Base-by-base conservation (phyloP, 2,797 vertebrate genomes). In the Diplodus sargus region DNA sequence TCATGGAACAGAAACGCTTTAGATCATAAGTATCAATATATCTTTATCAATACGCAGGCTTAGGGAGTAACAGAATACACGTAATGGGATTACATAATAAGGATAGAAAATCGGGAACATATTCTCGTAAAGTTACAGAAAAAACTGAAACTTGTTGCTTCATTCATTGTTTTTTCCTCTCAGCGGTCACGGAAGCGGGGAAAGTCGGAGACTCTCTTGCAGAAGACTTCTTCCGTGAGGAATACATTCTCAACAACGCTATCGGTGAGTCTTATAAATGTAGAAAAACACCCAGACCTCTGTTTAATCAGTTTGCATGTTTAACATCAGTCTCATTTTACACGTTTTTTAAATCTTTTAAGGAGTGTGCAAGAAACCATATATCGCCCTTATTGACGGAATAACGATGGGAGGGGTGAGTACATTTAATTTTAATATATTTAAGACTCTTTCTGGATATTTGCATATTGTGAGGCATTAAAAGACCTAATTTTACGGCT, bases 401-500 rank as follows among this genome's bases (percentile, higher is more conserved):
- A 96, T 99, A 90, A 98, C 97, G 65, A 99, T 99, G 97, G 98
- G 98, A 93, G 98, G 97, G 75, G 98, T 99, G 93, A 99, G 98
- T 96, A 87, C 48, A 39, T 20, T 20, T 15, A 8, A 30, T 53
- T 66, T 22, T 15, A 12, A 20, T 66, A 20, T 66, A 6, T 64
- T 34, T 10, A 5, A 52, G 18, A 72, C 45, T 15, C 14, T 30
- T 16, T 28, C 34, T 39, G 34, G 34, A 39, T 39, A 39, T 39
- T 9, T 39, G 34, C 34, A 5, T 43, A 25, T 64, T 30, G 28
- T 57, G 43, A 51, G 3, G 6, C 30, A 34, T 34, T 34, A 34
- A 34, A 34, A 34, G 30, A 6, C 30, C 4, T 34, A 1, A 7
- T 34, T 34, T 34, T 34, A 34, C 30, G 5, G 5, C 30, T 34